A percentile compares a stretch with the other conserved stretches of the same genome.
These are phyloP conservation scores for Chaetodon trifascialis DNA, from an alignment of 2,113 vertebrate genomes.

Conservation along the genomic window DNA sequence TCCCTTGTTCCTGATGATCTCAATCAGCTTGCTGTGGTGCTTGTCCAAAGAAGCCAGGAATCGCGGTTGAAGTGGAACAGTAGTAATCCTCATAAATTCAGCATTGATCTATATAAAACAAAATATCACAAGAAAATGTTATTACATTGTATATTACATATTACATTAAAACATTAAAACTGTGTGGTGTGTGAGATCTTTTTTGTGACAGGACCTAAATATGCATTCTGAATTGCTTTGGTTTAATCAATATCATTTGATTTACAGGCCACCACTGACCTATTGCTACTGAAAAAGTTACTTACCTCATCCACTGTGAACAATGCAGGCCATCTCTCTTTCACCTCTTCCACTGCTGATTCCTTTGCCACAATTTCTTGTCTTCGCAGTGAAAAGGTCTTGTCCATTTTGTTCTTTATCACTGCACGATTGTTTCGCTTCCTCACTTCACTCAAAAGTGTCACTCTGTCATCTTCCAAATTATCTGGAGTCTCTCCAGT, in stretches of 20 bases:
- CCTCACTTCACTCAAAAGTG: constrained; percentile 6
- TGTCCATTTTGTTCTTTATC: constrained; percentile 20
- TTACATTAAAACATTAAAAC: too few relatives aligned
- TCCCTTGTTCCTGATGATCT: background rate
- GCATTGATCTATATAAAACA: too few relatives aligned
- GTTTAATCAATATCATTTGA: too few relatives aligned
- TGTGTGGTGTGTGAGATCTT: too few relatives aligned
- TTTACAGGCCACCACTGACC: too few relatives aligned
- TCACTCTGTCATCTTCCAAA: background rate
- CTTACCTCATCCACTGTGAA: background rate
- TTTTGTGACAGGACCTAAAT: too few relatives aligned
- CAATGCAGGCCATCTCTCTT: constrained; percentile 19
- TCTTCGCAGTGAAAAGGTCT: constrained; percentile 8
- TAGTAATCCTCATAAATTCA: too few relatives aligned
- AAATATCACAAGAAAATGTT: too few relatives aligned
- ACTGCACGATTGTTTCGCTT: constrained; percentile 18
- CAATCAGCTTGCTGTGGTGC: background rate
- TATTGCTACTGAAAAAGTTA: background rate
- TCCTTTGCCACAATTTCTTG: constrained; percentile 10
- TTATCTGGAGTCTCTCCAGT: background rate
- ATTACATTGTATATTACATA: too few relatives aligned
- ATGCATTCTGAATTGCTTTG: too few relatives aligned
- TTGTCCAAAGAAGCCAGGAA: background rate
- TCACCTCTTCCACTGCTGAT: background rate
- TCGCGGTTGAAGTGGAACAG: background rate